Base-by-base conservation (phyloP, 2,113 vertebrate genomes). In the Limanda limanda region DNA sequence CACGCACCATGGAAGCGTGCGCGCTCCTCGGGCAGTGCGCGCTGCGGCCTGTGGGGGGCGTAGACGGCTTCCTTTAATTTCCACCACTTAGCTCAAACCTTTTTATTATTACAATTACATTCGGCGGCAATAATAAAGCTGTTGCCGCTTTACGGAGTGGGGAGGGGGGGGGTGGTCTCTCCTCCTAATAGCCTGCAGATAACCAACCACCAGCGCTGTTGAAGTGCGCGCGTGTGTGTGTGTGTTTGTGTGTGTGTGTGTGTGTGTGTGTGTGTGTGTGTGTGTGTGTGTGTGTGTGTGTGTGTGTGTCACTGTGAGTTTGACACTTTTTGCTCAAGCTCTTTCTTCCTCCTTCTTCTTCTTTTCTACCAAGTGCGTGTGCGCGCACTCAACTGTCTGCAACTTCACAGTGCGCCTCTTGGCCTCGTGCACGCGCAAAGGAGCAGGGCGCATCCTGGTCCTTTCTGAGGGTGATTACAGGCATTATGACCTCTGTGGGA, bases 401-500 rank as follows among this genome's bases (percentile, higher is more conserved):
- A 7, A 24, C n/a, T 45, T 51, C 18, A 51, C 15, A 51, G 18
- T 51, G 47, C 47, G 47, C 51, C 51, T n/a, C 57, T 60, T 69
- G 60, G 51, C 74, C 76, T 9, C 11, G 68, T 81, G 42, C 62
- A 56, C 66, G 55, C 48, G 59, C 73, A 65, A 55, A 82, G 18
- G 58, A 82, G 18, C 70, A 56, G 80, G 64, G 31, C 83, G 71
- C 2, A 69, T 68, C 68, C 69, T 47, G 61, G 86, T 72, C 78
- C 64, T 89, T 85, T 85, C 82, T 84, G 74, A 80, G 68, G 67
- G 72, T 82, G 77, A 86, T 88, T 88, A 84, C 74, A 80, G 76
- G 31, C 87, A 77, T 91, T 71, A 86, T 90, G 86, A 91, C 82
- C 83, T 89, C 87, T 91, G 89, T 89, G 83, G 82, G 80, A 83